Conservation (phyloP, 2,113 vertebrate genomes). For the Mellivora capensis region DNA sequence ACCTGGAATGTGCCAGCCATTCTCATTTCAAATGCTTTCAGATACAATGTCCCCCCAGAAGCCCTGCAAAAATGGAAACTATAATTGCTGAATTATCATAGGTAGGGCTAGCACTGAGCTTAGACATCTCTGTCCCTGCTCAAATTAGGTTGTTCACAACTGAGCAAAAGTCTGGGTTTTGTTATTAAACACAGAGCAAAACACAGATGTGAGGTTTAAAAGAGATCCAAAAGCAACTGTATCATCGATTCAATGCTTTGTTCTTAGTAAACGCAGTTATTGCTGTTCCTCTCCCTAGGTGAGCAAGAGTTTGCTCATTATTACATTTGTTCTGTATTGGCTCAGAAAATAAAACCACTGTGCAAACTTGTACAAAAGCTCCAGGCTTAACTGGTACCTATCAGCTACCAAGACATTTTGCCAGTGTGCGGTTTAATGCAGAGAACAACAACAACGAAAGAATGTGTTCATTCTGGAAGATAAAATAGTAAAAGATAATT, state of each 20-base stretch:
- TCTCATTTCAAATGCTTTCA: background rate
- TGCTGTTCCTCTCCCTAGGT: background rate
- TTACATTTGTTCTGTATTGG: slow-evolving; percentile 16
- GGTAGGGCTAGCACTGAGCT: background rate
- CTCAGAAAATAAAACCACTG: slow-evolving; percentile 44
- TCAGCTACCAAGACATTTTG: slow-evolving; percentile 27
- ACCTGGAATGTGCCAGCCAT: background rate
- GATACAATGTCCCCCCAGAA: background rate
- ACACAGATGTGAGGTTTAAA: background rate
- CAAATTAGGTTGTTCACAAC: background rate
- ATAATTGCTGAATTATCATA: background rate
- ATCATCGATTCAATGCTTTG: background rate
- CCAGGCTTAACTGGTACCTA: slow-evolving; percentile 34
- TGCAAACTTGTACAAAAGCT: background rate
- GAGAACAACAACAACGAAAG: slow-evolving; percentile 32
- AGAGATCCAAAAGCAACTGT: background rate
- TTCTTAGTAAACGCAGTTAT: background rate
- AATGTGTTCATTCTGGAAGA: slow-evolving; percentile 50
- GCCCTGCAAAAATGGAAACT: background rate
- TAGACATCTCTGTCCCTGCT: background rate
- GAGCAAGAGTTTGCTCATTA: slow-evolving; percentile 2
- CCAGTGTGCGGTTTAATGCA: slow-evolving; percentile 24
- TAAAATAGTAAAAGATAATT: slow-evolving; percentile 52
- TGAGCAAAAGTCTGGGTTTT: background rate
- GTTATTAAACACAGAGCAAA: background rate